These are phyloP conservation scores for Ophthalmolycus amberensis DNA, from an alignment of 2,113 vertebrate species.

Conservation along the genomic window DNA sequence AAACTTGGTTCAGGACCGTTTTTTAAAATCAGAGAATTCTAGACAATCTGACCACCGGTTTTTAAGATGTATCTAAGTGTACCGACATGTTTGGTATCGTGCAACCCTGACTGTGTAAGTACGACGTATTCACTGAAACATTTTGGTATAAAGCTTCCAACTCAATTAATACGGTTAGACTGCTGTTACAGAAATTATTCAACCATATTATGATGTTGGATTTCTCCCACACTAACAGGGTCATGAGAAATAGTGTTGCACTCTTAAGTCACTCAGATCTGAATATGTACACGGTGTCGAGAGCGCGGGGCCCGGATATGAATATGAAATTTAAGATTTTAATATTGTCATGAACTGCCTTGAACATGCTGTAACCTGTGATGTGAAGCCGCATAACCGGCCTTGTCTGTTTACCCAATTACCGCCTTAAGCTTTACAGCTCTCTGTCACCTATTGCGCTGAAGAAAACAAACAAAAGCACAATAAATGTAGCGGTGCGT, in stretches of 20 bases:
- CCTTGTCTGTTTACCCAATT: constrained; percentile 44
- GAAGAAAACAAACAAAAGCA: constrained; percentile 32
- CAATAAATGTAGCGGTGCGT: constrained; percentile 33
- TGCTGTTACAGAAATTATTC: not conserved
- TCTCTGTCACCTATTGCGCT: constrained; percentile 39
- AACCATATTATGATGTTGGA: not conserved
- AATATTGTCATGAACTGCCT: constrained; percentile 55
- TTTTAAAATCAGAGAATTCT: constrained; percentile 30
- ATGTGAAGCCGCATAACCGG: constrained; percentile 22
- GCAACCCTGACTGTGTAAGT: constrained; percentile 4
- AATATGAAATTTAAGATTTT: constrained; percentile 22
- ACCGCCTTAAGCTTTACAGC: constrained; percentile 69
- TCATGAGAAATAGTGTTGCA: not conserved
- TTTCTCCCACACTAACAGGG: not conserved
- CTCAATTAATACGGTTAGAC: not conserved
- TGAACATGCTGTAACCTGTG: constrained; percentile 57
- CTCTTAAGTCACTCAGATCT: constrained; percentile 10
- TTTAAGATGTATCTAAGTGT: constrained; percentile 2
- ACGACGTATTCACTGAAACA: not conserved
- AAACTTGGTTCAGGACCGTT: not conserved
- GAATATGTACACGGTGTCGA: constrained; percentile 15
- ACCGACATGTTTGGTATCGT: not conserved
- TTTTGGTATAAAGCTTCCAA: not conserved
- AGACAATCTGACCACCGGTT: constrained; percentile 57
- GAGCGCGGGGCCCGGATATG: constrained; percentile 14